Base-by-base conservation (phyloP, 1,140 invertebrate genomes). In the Sitophilus oryzae region DNA sequence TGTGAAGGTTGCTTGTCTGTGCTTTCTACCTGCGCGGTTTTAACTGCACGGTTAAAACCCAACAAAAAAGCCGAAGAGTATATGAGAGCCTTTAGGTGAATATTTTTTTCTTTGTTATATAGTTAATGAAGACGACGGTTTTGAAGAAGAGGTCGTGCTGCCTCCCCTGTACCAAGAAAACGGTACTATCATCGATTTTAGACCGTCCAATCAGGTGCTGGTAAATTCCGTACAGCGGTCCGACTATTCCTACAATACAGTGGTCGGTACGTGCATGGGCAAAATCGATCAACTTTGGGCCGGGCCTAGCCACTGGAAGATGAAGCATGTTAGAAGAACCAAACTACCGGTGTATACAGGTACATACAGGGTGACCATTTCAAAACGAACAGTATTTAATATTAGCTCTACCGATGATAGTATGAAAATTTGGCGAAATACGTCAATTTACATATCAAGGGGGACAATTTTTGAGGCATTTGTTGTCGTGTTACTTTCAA, bases 301-400 rank as follows among this genome's bases (percentile, higher is more conserved):
- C 30, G 86, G 87, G 1, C 86, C 86, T 20, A 71, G 77, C 25
- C 84, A 89, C 66, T 89, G 87, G 87, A 83, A 82, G 61, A 73
- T 84, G 14, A 79, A 76, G 64, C 74, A 77, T 62, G 45, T 65
- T 22, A 59, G 43, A 46, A 30, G 36, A 41, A 25, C 38, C 38
- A 40, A 35, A 9, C 1, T 15, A 16, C 8, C 21, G n/a, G 23
- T 47, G 2, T 55, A 55, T 47, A 30, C 52, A 30, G 52, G 52
- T 54, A 30, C n/a, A n/a, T n/a, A n/a, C n/a, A n/a, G n/a, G n/a
- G n/a, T n/a, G n/a, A n/a, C n/a, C n/a, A n/a, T n/a, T n/a, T n/a
- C n/a, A n/a, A n/a, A n/a, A n/a, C n/a, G n/a, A n/a, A n/a, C n/a
- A n/a, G n/a, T n/a, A n/a, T n/a, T n/a, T n/a, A n/a, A n/a, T n/a